A percentile compares a stretch with the other conserved stretches of the same genome.
These are phyloP conservation scores for Stramonita haemastoma DNA, from an alignment of 2,888 invertebrate genomes.

Conservation along the genomic window DNA sequence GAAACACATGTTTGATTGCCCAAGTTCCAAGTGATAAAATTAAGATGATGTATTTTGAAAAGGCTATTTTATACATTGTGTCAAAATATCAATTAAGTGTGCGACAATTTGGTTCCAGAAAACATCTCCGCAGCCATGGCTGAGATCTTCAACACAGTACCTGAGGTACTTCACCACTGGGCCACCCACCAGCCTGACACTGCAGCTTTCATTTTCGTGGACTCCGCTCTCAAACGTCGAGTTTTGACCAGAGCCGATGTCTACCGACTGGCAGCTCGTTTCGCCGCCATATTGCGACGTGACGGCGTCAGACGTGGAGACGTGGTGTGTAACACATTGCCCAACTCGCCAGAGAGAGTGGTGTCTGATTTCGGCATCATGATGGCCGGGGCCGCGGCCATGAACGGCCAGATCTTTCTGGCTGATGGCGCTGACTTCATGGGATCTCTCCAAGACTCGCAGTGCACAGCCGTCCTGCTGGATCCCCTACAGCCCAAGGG, in stretches of 20 bases:
- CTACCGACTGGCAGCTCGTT: slow-evolving; percentile 30
- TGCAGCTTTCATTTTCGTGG: slow-evolving; percentile 26
- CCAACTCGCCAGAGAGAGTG: slow-evolving; percentile 45
- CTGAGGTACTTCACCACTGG: slow-evolving; percentile 24
- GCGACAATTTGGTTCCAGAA: background rate
- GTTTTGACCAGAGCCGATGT: slow-evolving; percentile 4
- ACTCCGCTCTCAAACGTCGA: background rate
- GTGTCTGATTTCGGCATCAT: slow-evolving; percentile 44
- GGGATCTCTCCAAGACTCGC: slow-evolving; percentile 31
- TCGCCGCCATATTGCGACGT: slow-evolving; percentile 25
- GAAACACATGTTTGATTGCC: too few species aligned
- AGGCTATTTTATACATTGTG: too few species aligned
- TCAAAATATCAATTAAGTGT: too few species aligned
- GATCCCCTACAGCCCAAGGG: slow-evolving; percentile 20
- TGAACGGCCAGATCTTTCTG: slow-evolving; percentile 44
- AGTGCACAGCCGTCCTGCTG: slow-evolving; percentile 13
- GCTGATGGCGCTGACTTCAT: slow-evolving; percentile 49
- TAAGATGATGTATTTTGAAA: too few species aligned
- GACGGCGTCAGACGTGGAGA: slow-evolving; percentile 41
- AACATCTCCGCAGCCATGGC: background rate
- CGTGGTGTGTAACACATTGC: slow-evolving; percentile 44
- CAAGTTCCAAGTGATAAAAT: too few species aligned
- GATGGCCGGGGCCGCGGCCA: slow-evolving; percentile 40
- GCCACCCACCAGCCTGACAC: slow-evolving; percentile 31
- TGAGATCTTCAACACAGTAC: background rate